phyloP scores from a whole-genome alignment of 2,888 invertebrate species.

The Listrodromus nycthemerus region DNA sequence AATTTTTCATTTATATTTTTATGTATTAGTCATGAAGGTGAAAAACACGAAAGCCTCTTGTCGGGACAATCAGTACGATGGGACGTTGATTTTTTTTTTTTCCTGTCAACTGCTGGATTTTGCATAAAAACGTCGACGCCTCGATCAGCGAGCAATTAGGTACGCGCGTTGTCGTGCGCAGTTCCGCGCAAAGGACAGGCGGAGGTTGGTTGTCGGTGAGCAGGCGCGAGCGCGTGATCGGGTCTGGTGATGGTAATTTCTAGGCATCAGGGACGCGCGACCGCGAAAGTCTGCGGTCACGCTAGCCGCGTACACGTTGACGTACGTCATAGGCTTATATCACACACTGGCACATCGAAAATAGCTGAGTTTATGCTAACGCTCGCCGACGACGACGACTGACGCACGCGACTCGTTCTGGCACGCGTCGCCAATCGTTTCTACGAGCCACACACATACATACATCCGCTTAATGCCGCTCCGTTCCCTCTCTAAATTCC shows the following conservation, averaged over 20 bases:
- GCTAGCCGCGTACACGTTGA: slow-evolving; percentile 47
- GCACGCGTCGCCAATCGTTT: slow-evolving; percentile 78
- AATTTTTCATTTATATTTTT: neutral
- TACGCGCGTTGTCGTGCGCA: slow-evolving; percentile 68
- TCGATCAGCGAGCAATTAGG: slow-evolving; percentile 65
- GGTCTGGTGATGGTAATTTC: slow-evolving; percentile 60
- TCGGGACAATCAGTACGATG: neutral
- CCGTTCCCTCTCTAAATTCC: slow-evolving; percentile 70
- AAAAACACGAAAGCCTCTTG: no score
- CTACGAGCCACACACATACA: slow-evolving; percentile 35
- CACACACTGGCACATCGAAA: slow-evolving; percentile 76
- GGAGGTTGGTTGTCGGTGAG: slow-evolving; percentile 71
- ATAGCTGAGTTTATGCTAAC: slow-evolving; percentile 75
- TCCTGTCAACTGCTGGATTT: neutral
- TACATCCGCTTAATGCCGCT: slow-evolving; percentile 63
- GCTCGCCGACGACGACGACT: slow-evolving; percentile 71
- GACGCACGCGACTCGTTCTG: slow-evolving; percentile 80
- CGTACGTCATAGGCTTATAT: slow-evolving; percentile 64
- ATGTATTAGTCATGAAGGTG: neutral
- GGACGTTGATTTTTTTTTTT: neutral
- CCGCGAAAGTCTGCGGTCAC: slow-evolving; percentile 57
- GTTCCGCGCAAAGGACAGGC: slow-evolving; percentile 7
- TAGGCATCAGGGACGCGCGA: slow-evolving; percentile 59
- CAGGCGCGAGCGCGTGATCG: slow-evolving; percentile 67
- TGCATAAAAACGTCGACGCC: neutral